Evolutionary conservation across 2,113 vertebrate genomes (phyloP).

Genomic region (Ploceus nigricollis): DNA sequence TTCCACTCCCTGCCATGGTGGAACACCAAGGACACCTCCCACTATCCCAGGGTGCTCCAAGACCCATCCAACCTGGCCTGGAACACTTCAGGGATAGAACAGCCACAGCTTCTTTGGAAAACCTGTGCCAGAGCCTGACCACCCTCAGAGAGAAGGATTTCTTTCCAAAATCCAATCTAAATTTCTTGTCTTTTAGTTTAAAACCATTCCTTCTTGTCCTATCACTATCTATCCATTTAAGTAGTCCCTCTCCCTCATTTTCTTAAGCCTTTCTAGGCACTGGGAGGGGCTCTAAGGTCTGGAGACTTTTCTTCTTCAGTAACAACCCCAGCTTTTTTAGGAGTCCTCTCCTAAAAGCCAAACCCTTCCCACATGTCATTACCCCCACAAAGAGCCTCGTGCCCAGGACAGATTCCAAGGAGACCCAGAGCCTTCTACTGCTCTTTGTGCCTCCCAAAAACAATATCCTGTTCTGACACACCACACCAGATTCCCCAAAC

Average conservation of each 20-base stretch:
- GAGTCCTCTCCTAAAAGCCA: not conserved
- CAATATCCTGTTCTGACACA: not conserved
- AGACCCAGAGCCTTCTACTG: not conserved
- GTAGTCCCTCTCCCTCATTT: not conserved
- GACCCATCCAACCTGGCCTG: too few relatives aligned
- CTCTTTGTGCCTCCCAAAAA: not conserved
- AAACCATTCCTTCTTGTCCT: not conserved
- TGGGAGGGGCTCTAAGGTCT: not conserved
- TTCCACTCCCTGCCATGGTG: not conserved
- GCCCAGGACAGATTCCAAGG: not conserved
- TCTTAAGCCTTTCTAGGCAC: not conserved
- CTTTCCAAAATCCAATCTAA: not conserved
- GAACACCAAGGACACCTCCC: not conserved
- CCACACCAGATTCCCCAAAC: not conserved
- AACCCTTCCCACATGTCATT: not conserved
- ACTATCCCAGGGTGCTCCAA: not conserved
- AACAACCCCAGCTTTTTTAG: not conserved
- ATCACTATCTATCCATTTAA: not conserved
- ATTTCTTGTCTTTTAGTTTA: not conserved
- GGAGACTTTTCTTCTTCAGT: not conserved
- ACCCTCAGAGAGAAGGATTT: not conserved
- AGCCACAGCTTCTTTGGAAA: not conserved
- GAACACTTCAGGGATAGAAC: not conserved
- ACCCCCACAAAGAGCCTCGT: not conserved
- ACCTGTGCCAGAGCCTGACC: not conserved